Evolutionary conservation across 2,113 vertebrate genomes (phyloP), one percentile per base, ranked within the genome.

Genomic region (Centropristis striata): DNA sequence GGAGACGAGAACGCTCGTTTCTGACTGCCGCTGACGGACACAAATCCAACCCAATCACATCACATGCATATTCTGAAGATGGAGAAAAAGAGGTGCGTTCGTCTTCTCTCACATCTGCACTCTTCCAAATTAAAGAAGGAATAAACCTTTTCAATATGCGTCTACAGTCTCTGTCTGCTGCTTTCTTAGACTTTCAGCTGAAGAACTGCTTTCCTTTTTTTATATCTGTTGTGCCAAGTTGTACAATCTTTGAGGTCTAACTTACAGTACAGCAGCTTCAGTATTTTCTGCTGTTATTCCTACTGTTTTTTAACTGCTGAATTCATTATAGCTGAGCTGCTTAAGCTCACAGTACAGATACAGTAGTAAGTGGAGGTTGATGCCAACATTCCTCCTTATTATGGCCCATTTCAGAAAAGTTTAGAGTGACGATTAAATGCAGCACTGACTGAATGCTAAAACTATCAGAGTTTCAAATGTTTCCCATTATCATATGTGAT

Each of bases 21-120:
- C 66, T 61, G 83, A 76, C 77, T 53, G 36, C 3, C 8, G 21
- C 8, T 87, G 90, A 93, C 9, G 77, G 91, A 90, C 92, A 78
- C 75, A 91, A 90, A 93, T 92, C 90, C 91, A 76, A 28, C 85
- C 88, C 90, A 70, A 87, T 92, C 88, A 81, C 79, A 13, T 84
- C 76, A 71, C 80, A 68, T 20, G 84, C 81, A 44, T 54, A 67
- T 85, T 72, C 41, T 23, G 7, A 36, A 80, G 71, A 84, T 0
- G 67, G 77, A 66, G 64, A 16, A 9, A 23, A 42, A 65, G 74
- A 75, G 68, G 80, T 58, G 84, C 23, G 50, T 4, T 53, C 21
- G n/a, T 13, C 57, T 21, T 15, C 61, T 27, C 66, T 23, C 59
- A 13, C 71, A 68, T 81, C 59, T 76, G 59, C 15, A 42, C 59